Base-by-base conservation (phyloP, 1,140 invertebrate genomes). In the Octopus sinensis region DNA sequence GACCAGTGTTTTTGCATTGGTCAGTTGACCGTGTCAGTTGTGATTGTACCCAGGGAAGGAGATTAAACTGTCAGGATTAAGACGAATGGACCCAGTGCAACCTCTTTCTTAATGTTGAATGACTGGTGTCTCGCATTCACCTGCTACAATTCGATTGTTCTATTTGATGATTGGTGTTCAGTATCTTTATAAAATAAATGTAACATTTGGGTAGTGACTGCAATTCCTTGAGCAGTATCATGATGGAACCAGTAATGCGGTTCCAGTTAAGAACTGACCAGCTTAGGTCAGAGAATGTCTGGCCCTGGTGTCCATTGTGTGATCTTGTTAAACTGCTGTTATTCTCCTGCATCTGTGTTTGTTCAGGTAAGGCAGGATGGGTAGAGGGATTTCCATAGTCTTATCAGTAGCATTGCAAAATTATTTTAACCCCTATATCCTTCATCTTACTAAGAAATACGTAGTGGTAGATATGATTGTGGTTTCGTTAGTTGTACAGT, bases 31-130 rank as follows among this genome's bases (percentile, higher is more conserved):
- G 23, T 77, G 82, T 76, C 83, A 84, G 82, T 81, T 78, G 30
- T 71, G 83, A 81, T 79, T 62, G 83, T 84, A 82, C 83, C n/a
- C 17, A 84, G 56, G 82, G 82, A 84, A 83, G 82, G 51, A 83
- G 71, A 84, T 75, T 13, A 43, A 84, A 78, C 43, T 30, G 80
- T 73, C 75, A 77, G 30, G 56, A 73, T 75, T 80, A 68, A 73
- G 68, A 62, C 43, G 62, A 83, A 80, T 73, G 56, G 83, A 80
- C 54, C 43, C 56, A 30, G 78, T 79, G 53, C 80, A 75, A 84
- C 83, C 83, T 83, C 83, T 84, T 84, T 84, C 80, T 81, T 79
- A 84, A 84, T 84, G 82, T 84, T 77, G 80, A 80, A 56, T 84
- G 73, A 78, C 76, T 6, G 68, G 30, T 6, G 17, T 73, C 68